Conservation (phyloP, 2,113 vertebrate species). For the Megalops atlanticus region DNA sequence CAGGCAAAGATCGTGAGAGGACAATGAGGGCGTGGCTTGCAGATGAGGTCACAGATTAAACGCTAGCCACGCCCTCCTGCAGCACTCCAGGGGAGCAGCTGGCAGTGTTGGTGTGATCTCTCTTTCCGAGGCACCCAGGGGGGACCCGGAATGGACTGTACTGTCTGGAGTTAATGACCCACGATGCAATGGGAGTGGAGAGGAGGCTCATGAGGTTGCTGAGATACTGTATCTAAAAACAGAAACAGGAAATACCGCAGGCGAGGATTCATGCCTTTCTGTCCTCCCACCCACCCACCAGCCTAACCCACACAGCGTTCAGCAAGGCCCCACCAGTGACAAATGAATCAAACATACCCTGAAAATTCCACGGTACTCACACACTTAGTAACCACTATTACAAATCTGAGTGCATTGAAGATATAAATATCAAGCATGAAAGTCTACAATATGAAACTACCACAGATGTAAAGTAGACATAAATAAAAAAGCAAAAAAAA, state of each 20-base stretch:
- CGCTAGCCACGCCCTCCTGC: background rate
- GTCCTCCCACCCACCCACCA: slow-evolving; percentile 38
- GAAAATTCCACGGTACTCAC: no score
- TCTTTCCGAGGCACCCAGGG: background rate
- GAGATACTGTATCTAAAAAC: slow-evolving; percentile 22
- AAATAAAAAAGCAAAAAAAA: no score
- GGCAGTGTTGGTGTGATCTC: background rate
- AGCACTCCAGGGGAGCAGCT: slow-evolving; percentile 6
- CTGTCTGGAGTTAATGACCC: background rate
- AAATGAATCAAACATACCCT: no score
- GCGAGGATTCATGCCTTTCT: slow-evolving; percentile 31
- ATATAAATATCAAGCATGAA: no score
- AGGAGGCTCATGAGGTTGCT: background rate
- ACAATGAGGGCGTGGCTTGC: background rate
- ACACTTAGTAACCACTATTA: no score
- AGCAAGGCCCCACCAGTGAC: background rate
- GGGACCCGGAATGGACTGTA: background rate
- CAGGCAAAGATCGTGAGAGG: background rate
- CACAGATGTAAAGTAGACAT: no score
- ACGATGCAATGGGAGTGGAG: background rate
- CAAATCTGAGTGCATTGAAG: no score
- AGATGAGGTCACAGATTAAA: background rate
- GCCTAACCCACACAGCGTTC: background rate
- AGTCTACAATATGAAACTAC: no score
- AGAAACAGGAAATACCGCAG: slow-evolving; percentile 65